Conservation (phyloP, 1,140 invertebrate species). For the Antheraea pernyi region DNA sequence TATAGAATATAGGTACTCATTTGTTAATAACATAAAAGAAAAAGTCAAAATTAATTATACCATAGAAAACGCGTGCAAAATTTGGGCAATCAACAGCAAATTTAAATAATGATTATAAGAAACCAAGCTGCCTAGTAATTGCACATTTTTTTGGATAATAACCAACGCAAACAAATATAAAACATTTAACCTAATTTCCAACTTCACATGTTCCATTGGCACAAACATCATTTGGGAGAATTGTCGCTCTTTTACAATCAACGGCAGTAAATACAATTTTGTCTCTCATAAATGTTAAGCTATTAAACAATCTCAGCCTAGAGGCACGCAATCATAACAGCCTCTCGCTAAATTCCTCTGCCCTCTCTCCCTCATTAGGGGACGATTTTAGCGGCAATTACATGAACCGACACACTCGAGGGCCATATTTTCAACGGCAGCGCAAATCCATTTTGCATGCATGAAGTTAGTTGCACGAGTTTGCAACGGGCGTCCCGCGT, state of each 20-base stretch:
- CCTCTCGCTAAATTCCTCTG: slow-evolving; percentile 7
- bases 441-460: slow-evolving; percentile 58
- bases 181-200: no score
- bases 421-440: slow-evolving; percentile 49
- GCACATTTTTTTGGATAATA: no score
- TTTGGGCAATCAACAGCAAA: no score
- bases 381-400: slow-evolving; percentile 59
- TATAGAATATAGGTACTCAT: no score
- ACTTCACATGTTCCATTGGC: no score
- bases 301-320: slow-evolving; percentile 8
- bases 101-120: no score
- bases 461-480: slow-evolving; percentile 33
- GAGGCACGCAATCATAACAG: slow-evolving; percentile 1
- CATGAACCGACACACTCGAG: slow-evolving; percentile 47
- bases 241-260: not conserved
- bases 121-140: no score
- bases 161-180: no score
- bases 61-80: no score
- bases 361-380: slow-evolving; percentile 43
- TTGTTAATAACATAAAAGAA: no score
- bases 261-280: not conserved
- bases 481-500: slow-evolving; percentile 22
- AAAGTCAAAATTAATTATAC: no score
- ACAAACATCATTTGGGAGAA: not conserved
- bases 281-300: not conserved